These are phyloP conservation scores for Perithous albicinctus DNA, from an alignment of 2,888 invertebrate genomes.

Conservation along the genomic window DNA sequence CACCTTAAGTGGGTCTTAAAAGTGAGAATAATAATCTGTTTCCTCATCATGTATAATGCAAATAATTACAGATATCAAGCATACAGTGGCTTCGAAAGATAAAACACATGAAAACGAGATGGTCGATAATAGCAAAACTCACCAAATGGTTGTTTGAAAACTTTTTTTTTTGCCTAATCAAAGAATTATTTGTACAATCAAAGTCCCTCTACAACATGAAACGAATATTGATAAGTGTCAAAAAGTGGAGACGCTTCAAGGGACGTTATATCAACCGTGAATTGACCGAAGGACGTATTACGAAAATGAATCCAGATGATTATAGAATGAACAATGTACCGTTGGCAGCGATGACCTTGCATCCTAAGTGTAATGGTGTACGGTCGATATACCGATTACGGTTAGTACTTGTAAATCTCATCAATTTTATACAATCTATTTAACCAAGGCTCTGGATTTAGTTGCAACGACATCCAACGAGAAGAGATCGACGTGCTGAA, in stretches of 20 bases:
- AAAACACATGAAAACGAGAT: constrained; percentile 4
- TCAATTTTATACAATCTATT: neutral
- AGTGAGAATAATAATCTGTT: neutral
- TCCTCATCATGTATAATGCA: neutral
- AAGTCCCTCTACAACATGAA: constrained; percentile 24
- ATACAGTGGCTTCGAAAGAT: constrained; percentile 45
- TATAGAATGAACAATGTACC: neutral
- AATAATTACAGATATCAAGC: constrained; percentile 43
- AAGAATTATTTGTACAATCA: constrained; percentile 14
- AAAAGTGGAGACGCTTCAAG: constrained; percentile 6
- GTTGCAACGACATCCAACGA: neutral
- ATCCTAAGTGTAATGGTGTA: constrained; percentile 43
- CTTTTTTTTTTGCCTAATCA: constrained; percentile 28
- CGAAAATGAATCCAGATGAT: neutral
- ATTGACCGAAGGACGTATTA: neutral
- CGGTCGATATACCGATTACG: constrained; percentile 31
- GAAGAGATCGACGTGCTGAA: neutral
- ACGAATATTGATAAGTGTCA: constrained; percentile 32
- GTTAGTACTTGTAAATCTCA: neutral
- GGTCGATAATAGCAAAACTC: constrained; percentile 47
- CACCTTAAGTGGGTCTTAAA: neutral
- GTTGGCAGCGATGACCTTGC: neutral
- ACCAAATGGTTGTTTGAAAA: constrained; percentile 54
- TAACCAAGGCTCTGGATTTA: neutral
- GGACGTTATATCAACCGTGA: neutral